These are phyloP conservation scores for Zosterops borbonicus DNA, from an alignment of 2,113 vertebrate species.

Conservation along the genomic window DNA sequence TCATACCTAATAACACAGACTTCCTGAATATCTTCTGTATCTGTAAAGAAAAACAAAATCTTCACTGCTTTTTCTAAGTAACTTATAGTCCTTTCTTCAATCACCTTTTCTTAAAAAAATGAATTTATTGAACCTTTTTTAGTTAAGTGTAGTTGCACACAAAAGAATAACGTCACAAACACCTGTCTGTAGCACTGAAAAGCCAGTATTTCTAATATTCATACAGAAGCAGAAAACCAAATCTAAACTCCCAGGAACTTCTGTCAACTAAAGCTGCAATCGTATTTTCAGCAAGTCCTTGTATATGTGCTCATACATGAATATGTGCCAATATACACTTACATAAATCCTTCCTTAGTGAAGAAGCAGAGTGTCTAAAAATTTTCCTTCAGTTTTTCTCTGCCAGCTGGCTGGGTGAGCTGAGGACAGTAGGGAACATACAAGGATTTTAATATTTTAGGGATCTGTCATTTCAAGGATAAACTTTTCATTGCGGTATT, in stretches of 20 bases:
- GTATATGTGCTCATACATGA: conserved; percentile 25
- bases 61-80: not conserved
- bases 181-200: not conserved
- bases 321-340: not conserved
- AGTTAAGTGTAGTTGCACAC: not conserved
- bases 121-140: not conserved
- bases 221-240: not conserved
- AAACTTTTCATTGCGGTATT: conserved; percentile 33
- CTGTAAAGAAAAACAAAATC: not conserved
- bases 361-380: not conserved
- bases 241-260: not conserved
- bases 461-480: conserved; percentile 36
- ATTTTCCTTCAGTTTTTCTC: not conserved
- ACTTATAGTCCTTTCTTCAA: not conserved
- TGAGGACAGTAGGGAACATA: conserved; percentile 55
- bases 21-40: not conserved
- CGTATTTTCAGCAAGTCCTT: not conserved
- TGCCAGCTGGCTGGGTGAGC: conserved; percentile 59
- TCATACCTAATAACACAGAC: not conserved
- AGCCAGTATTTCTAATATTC: not conserved
- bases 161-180: not conserved
- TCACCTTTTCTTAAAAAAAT: not conserved
- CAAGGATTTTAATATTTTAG: conserved; percentile 61
- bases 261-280: not conserved
- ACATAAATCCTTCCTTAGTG: not conserved